Evolutionary conservation across 2,113 vertebrate species (phyloP), one percentile per base, ranked within the genome.

Genomic region (Ivindomyrus marchei): DNA sequence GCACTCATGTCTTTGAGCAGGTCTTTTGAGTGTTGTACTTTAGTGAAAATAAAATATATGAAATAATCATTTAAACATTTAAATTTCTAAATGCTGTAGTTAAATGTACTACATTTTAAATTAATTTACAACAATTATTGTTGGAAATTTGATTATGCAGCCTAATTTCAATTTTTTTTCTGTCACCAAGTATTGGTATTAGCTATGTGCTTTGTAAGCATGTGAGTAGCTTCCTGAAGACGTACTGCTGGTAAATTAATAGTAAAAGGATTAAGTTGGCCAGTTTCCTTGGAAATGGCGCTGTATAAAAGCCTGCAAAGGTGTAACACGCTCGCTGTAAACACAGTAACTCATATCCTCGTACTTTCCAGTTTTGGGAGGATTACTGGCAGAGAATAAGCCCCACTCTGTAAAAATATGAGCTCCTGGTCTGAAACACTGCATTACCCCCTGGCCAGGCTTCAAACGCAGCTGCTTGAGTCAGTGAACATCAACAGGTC

Each of bases 401-500:
- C 5, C 36, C 74, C 5, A 42, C 74, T 80, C 31, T 46, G 83
- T 47, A 85, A 46, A 85, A 46, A 45, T 21, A 85, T 85, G 39
- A 80, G 74, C 15, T 36, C 36, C 36, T 80, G 83, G 0, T 85
- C 83, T 85, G 39, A 85, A 85, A 85, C 19, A 24, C 9, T 24
- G 21, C 83, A 24, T 46, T 9, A 45, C 45, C 45, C 83, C 42
- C 83, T 46, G 45, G 83, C 83, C 39, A 46, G 9, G 83, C 83
- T 85, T 85, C 42, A 47, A 85, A 24, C 83, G 39, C 83, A 85
- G 83, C 83, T 85, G 83, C 83, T 85, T 15, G 17, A 85, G 45
- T 24, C 10, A 9, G 15, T 85, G 42, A 21, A 47, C 39, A 85
- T 85, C 45, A 45, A 47, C 83, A 46, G 83, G 83, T 85, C 45